Percentiles rank a stretch among this genome's conserved stretches.
These are phyloP conservation scores for Anaspis maculata DNA, from an alignment of 2,888 invertebrate genomes.

Conservation along the genomic window DNA sequence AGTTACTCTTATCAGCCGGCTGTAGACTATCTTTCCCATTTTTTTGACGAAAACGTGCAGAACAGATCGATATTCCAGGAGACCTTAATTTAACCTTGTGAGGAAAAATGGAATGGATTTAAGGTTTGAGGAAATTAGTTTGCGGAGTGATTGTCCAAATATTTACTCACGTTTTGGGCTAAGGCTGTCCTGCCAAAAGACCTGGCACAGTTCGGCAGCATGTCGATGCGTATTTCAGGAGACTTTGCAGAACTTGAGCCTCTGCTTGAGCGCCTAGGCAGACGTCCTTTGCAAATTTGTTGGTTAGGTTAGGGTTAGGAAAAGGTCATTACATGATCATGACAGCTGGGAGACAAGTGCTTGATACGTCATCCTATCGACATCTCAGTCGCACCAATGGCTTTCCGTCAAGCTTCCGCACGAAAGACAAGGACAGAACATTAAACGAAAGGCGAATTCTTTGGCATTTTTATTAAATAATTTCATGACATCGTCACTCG, in stretches of 20 bases:
- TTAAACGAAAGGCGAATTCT: too few species aligned
- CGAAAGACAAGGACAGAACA: too few species aligned
- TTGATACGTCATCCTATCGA: too few species aligned
- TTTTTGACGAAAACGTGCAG: background rate
- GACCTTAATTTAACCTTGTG: slow-evolving; percentile 31
- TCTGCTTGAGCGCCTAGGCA: background rate
- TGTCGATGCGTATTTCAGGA: slow-evolving; percentile 16
- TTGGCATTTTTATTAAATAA: too few species aligned
- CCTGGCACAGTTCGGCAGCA: slow-evolving; percentile 42
- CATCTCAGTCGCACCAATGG: too few species aligned
- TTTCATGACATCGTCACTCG: too few species aligned
- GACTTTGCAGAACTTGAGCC: slow-evolving; percentile 1
- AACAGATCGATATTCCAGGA: slow-evolving; percentile 1
- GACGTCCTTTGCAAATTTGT: slow-evolving; percentile 10
- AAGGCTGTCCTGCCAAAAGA: slow-evolving; percentile 37
- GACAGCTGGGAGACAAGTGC: too few species aligned
- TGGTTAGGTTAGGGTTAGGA: too few species aligned
- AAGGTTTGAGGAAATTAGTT: slow-evolving; percentile 12
- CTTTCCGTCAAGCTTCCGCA: too few species aligned
- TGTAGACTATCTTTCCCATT: background rate
- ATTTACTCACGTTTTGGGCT: slow-evolving; percentile 40
- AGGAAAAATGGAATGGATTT: slow-evolving; percentile 9
- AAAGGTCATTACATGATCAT: too few species aligned
- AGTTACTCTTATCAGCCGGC: too few species aligned
- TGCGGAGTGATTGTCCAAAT: slow-evolving; percentile 1